A percentile compares a stretch with the other conserved stretches of the same genome.
Evolutionary conservation across 1,140 invertebrate genomes (phyloP).

Genomic region (Episyrphus balteatus): DNA sequence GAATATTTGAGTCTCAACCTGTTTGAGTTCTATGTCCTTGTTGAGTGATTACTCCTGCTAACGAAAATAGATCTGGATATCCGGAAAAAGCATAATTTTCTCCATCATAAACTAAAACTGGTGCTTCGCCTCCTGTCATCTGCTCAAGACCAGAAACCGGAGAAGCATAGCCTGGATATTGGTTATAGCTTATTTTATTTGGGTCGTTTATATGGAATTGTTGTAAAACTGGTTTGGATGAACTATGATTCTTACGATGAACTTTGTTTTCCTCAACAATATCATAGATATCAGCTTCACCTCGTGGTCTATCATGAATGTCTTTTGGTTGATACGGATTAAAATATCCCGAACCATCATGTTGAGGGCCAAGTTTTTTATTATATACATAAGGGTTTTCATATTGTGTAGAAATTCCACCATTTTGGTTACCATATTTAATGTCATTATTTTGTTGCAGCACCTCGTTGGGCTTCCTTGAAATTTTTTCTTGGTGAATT

Average conservation of each 20-base stretch:
- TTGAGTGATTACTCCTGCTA: too few species aligned
- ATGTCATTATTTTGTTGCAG: conserved; percentile 29
- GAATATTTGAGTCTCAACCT: too few species aligned
- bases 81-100: too few species aligned
- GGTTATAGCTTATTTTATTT: neutral
- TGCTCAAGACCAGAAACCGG: too few species aligned
- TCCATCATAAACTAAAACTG: too few species aligned
- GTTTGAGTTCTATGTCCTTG: too few species aligned
- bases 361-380: neutral
- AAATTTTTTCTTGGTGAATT: conserved; percentile 13
- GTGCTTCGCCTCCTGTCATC: too few species aligned
- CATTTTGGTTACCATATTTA: conserved; percentile 22
- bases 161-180: too few species aligned
- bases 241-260: neutral
- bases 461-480: neutral
- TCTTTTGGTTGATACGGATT: neutral
- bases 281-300: neutral
- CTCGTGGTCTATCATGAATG: neutral
- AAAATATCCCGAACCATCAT: neutral
- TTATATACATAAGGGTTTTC: neutral
- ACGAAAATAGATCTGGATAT: too few species aligned
- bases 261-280: neutral
- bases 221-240: neutral
- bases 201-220: neutral
- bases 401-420: neutral